These are phyloP conservation scores for Brachystomella parvula DNA, from an alignment of 1,140 invertebrate genomes.

Conservation along the genomic window DNA sequence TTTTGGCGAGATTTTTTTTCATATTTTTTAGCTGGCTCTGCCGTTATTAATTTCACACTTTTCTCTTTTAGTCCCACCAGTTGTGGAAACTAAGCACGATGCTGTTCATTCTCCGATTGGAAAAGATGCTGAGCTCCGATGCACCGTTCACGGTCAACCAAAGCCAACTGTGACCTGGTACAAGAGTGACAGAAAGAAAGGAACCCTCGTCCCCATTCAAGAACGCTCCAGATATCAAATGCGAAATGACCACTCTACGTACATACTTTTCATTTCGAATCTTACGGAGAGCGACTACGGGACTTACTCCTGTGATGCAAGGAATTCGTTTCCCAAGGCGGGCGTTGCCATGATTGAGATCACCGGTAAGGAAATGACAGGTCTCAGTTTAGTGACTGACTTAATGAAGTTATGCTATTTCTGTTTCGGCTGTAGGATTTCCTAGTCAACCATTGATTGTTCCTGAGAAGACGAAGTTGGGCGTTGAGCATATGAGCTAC, in stretches of 20 bases:
- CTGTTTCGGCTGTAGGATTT: neutral
- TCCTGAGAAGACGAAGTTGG: neutral
- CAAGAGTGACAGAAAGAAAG: neutral
- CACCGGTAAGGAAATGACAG: neutral
- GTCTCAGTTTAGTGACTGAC: too few species aligned
- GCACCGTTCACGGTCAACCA: neutral
- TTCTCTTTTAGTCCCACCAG: neutral
- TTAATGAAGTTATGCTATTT: too few species aligned
- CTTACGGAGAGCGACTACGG: neutral
- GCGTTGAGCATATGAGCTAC: constrained; percentile 5
- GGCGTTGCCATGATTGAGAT: neutral
- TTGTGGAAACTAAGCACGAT: neutral
- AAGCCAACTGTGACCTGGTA: neutral
- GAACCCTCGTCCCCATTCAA: neutral
- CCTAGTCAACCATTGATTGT: neutral
- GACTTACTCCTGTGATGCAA: neutral
- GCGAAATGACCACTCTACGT: neutral
- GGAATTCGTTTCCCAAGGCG: neutral
- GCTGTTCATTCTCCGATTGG: neutral
- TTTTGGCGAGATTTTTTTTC: too few species aligned
- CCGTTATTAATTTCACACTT: neutral
- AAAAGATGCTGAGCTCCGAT: neutral
- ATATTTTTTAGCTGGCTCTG: too few species aligned
- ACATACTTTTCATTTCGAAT: neutral
- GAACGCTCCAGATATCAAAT: neutral